Evolutionary conservation across 92 coral and sea anemone species (phyloP), one percentile per base, ranked within the genome.

Genomic region (Diadumene lineata): DNA sequence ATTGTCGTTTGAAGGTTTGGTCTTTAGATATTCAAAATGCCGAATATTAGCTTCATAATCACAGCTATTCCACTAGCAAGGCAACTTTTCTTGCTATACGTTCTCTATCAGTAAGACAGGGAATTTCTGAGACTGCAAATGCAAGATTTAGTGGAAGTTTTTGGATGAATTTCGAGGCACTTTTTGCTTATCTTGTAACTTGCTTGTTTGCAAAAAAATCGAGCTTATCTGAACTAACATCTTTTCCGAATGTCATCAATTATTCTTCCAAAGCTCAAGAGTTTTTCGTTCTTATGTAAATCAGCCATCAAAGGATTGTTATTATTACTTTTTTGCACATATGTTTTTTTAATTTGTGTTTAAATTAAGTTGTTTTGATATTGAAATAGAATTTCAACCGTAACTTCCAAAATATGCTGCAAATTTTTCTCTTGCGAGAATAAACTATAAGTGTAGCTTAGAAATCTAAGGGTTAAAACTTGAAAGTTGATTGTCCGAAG

Each of bases 1-100:
- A 69, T 44, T 2, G 29, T 22, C 31, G 31, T 58, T 31, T 3
- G 15, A 21, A 58, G 25, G 64, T 24, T 58, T 29, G 68, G 43
- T 62, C 32, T 62, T 62, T 9, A 13, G 38, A 1, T 3, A 26
- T 28, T 1, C 31, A 58, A 58, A 10, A 26, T 62, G 68, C 68
- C 68, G 68, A 62, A 62, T n/a, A n/a, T 62, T 60, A 27, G 19
- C 58, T 53, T 60, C 23, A 21, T 13, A 60, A 21, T 7, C 26
- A 10, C 26, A 60, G 31, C 7, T 28, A 62, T 29, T 28, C 68
- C 11, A 3, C 31, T 28, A 62, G 21, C 7, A 18, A 22, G 1
- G 28, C 64, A 1, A 7, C 26, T 7, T 58, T 16, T 58, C 26
- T 58, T 13, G 30, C 26, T 58, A 26, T 24, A 23, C 0, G 7